These are phyloP conservation scores for Gymnothorax reevesii DNA, from an alignment of 2,797 vertebrate species.

Conservation along the genomic window DNA sequence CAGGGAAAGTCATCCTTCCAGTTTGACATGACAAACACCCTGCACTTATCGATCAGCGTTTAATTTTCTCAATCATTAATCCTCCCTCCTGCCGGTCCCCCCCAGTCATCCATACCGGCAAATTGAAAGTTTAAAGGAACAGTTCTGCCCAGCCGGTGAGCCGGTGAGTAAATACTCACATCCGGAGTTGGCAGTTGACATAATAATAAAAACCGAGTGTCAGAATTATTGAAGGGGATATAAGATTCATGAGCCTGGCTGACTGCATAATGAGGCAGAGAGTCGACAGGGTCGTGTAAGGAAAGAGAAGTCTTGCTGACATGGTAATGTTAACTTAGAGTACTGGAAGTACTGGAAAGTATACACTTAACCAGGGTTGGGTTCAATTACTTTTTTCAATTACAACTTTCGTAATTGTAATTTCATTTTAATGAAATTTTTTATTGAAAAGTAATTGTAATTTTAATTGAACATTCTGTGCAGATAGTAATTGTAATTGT, in stretches of 20 bases:
- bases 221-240: constrained; percentile 5
- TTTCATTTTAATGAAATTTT: no score
- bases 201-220: background rate
- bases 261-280: background rate
- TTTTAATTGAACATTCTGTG: no score
- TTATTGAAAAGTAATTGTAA: no score
- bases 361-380: no score
- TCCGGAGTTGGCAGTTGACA: background rate
- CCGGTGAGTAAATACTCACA: background rate
- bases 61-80: constrained; percentile 9
- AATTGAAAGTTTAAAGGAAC: background rate
- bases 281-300: background rate
- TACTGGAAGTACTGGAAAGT: no score
- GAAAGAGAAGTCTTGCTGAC: no score
- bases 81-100: background rate
- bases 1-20: background rate
- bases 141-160: background rate
- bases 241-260: background rate
- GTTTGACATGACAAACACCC: background rate
- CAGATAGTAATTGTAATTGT: no score
- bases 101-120: background rate
- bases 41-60: background rate
- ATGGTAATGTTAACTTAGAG: background rate
- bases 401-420: no score
- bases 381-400: no score